Evolutionary conservation across 1,140 invertebrate species (phyloP), one percentile per base, ranked within the genome.

Genomic region (Helicoverpa zea): DNA sequence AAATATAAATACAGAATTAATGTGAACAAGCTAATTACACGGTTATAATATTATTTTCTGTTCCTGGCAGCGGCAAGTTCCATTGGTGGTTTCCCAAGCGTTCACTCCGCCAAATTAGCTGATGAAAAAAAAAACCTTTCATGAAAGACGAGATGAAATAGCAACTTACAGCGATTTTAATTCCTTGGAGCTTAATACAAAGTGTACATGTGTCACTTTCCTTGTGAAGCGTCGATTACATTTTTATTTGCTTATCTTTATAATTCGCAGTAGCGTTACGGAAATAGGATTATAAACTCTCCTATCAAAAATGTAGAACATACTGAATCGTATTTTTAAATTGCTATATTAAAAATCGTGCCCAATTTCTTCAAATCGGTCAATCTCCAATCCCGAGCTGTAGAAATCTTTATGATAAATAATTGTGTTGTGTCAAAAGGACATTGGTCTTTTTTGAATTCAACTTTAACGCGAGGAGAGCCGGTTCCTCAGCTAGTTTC

Each of bases 31-130:
- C 56, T 76, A 76, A 76, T 76, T 76, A 63, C 58, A 61, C 43
- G 59, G 16, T 76, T 49, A 61, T 76, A n/a, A 76, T 51, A n/a
- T 63, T 76, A 76, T 76, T 63, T 76, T 63, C 73, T 49, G 58
- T 63, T 63, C 73, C 59, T 76, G 73, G 43, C 49, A 51, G 59
- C 73, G 73, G 51, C 73, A 76, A 76, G 35, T 76, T 63, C 30
- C 73, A 76, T 76, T 75, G 5, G 73, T 18, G 56, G 73, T 23
- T 75, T 76, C 51, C n/a, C 58, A 76, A 76, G 73, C 73, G 58
- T 63, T 47, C 56, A 16, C 58, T 18, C 70, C n/a, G 30, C 52
- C 63, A 29, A 76, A 63, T 76, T 61, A 76, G 58, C 29, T 29
- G 56, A 76, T 61, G 58, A 47, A 76, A 76, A 75, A 76, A 75